phyloP scores from a whole-genome alignment of 1,140 invertebrate species.

The Notospermus geniculatus region DNA sequence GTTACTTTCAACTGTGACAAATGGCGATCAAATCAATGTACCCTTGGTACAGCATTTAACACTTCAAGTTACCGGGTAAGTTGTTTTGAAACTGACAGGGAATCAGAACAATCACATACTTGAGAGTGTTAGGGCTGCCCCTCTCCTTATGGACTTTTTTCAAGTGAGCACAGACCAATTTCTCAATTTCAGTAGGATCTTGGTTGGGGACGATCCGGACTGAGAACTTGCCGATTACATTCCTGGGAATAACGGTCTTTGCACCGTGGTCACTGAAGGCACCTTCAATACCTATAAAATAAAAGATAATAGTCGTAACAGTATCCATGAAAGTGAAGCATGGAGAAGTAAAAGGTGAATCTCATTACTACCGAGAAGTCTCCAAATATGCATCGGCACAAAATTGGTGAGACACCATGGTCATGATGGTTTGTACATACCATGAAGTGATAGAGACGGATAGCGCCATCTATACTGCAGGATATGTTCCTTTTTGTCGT shows the following conservation, averaged over 20 bases:
- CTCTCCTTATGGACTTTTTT: slow-evolving; percentile 67
- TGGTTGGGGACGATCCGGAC: slow-evolving; percentile 92
- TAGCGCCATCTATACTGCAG: slow-evolving; percentile 90
- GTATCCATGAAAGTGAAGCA: too few species aligned
- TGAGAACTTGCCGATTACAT: slow-evolving; percentile 95
- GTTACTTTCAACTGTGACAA: too few species aligned
- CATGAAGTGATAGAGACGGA: slow-evolving; percentile 87
- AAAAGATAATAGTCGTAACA: slow-evolving; percentile 52
- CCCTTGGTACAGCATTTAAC: too few species aligned
- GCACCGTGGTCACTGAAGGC: slow-evolving; percentile 87
- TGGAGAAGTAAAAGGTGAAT: too few species aligned
- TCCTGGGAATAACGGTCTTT: slow-evolving; percentile 92
- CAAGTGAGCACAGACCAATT: slow-evolving; percentile 61
- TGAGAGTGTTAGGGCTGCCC: slow-evolving; percentile 82
- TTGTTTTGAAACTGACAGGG: too few species aligned
- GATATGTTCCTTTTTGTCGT: slow-evolving; percentile 62
- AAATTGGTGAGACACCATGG: too few species aligned
- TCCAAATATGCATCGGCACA: too few species aligned
- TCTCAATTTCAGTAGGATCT: slow-evolving; percentile 72
- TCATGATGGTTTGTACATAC: slow-evolving; percentile 46
- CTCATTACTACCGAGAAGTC: too few species aligned
- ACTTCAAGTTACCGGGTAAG: too few species aligned
- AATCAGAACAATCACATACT: slow-evolving; percentile 58
- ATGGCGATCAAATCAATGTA: too few species aligned
- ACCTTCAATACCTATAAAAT: slow-evolving; percentile 71